phyloP scores from a whole-genome alignment of 1,140 invertebrate species.

The Tetramorium parvispinum region DNA sequence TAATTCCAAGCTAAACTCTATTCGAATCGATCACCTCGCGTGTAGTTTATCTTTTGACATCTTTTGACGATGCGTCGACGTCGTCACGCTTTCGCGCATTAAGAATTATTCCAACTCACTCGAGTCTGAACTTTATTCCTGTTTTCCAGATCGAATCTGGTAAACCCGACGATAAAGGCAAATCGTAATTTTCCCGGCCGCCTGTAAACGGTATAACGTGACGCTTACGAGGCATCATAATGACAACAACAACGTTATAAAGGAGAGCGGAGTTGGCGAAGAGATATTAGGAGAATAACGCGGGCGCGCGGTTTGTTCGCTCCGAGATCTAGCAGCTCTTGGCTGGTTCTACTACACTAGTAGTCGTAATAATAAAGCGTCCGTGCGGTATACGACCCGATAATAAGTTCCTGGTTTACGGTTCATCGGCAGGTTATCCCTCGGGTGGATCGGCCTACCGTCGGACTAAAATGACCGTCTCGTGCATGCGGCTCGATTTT shows the following conservation, averaged over 20 bases:
- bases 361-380: conserved; percentile 78
- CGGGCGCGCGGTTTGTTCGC: neutral
- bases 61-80: neutral
- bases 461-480: conserved; percentile 75
- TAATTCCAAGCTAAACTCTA: neutral
- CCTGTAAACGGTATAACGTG: conserved; percentile 1
- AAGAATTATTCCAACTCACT: neutral
- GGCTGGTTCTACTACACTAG: neutral
- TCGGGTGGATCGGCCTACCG: conserved; percentile 72
- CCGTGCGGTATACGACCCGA: conserved; percentile 68
- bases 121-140: neutral
- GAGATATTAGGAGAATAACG: conserved; percentile 37
- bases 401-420: conserved; percentile 83
- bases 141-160: neutral
- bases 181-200: conserved; percentile 11
- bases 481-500: conserved; percentile 49
- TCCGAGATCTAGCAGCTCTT: conserved; percentile 30
- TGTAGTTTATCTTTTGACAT: neutral
- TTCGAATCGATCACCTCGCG: no score
- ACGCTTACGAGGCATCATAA: conserved; percentile 19
- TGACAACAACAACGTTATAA: conserved; percentile 45
- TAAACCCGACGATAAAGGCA: conserved; percentile 1
- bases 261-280: conserved; percentile 37
- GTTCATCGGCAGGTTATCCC: conserved; percentile 81
- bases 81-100: neutral